Percentiles rank a stretch among this genome's conserved stretches.
Conservation (phyloP, 2,888 invertebrate genomes). For the Diarsia brunnea region DNA sequence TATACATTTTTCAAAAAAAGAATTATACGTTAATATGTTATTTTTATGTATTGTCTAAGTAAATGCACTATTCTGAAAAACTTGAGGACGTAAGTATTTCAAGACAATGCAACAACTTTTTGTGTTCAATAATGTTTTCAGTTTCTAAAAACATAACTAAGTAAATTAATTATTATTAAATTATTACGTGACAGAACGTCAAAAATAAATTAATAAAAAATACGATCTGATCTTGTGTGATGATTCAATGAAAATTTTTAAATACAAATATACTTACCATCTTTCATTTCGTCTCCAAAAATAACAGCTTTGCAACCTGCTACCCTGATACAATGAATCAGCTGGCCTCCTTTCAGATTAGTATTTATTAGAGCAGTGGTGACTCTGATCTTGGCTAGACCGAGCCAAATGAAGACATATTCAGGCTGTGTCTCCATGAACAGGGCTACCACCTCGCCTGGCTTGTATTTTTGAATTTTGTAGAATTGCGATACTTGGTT, state of each 20-base stretch:
- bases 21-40: too few species aligned
- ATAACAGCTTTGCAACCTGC: slow-evolving; percentile 95
- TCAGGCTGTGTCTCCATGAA: slow-evolving; percentile 97
- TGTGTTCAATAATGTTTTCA: background rate
- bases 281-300: slow-evolving; percentile 92
- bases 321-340: slow-evolving; percentile 95
- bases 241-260: too few species aligned
- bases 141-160: background rate
- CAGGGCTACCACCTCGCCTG: slow-evolving; percentile 96
- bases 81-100: background rate
- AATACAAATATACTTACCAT: slow-evolving; percentile 73
- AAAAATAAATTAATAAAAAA: background rate
- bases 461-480: slow-evolving; percentile 87
- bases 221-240: background rate
- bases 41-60: background rate
- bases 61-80: background rate
- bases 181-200: too few species aligned
- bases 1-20: too few species aligned
- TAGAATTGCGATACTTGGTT: slow-evolving; percentile 91
- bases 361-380: slow-evolving; percentile 97
- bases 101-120: background rate
- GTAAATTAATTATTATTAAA: too few species aligned
- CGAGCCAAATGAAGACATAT: slow-evolving; percentile 97
- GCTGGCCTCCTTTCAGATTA: slow-evolving; percentile 94
- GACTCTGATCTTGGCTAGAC: slow-evolving; percentile 95